phyloP scores from a whole-genome alignment of 2,113 vertebrate genomes.

The Hyla sarda region DNA sequence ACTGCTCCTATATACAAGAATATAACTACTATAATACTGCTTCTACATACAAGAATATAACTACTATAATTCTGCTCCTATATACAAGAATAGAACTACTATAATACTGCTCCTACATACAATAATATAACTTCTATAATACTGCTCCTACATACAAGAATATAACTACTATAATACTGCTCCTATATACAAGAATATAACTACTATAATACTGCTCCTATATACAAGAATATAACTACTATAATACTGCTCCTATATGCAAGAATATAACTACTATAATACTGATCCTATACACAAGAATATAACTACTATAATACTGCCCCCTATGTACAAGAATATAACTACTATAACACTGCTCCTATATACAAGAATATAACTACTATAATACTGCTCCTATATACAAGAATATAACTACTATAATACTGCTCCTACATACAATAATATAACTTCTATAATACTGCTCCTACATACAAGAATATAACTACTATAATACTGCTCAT shows the following conservation, averaged over 20 bases:
- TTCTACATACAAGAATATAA: not conserved
- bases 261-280: too few species aligned
- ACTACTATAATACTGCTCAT: too few species aligned
- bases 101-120: not conserved
- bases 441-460: too few species aligned
- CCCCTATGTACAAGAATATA: too few species aligned
- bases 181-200: not conserved
- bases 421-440: too few species aligned
- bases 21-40: not conserved
- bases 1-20: not conserved
- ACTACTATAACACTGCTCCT: too few species aligned
- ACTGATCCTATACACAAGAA: too few species aligned
- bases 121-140: not conserved
- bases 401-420: too few species aligned
- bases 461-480: not conserved
- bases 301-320: too few species aligned
- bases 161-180: too few species aligned
- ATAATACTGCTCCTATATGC: not conserved
- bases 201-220: constrained; percentile 10
- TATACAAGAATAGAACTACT: constrained; percentile 4
- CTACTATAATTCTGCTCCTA: not conserved
- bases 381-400: too few species aligned
- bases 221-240: constrained; percentile 6
- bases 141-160: not conserved
- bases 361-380: too few species aligned